Percentiles rank a stretch among this genome's conserved stretches.
Evolutionary conservation across 2,113 vertebrate genomes (phyloP).

Genomic region (Callaeas wilsoni): DNA sequence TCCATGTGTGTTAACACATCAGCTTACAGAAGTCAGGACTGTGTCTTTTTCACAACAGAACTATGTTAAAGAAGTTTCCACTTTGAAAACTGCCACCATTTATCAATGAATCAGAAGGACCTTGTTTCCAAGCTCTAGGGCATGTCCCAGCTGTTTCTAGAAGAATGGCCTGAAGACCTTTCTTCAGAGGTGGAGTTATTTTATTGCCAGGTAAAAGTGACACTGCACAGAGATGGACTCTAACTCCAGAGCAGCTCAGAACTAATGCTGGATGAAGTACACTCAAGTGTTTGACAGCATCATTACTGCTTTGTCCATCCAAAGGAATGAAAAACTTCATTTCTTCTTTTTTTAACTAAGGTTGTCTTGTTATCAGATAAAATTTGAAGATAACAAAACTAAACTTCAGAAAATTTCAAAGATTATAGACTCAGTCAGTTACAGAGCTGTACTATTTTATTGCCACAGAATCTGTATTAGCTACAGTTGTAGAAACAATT

Average conservation of each 20-base stretch:
- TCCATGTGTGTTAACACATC: rapidly evolving
- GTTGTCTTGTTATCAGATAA: not conserved
- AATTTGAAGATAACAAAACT: not conserved
- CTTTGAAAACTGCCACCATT: not conserved
- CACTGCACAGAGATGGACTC: not conserved
- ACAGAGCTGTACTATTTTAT: not conserved
- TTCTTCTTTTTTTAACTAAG: not conserved
- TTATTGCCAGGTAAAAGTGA: not conserved
- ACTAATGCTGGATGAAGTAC: not conserved
- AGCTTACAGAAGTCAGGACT: not conserved
- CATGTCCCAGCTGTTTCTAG: not conserved
- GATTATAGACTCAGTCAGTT: not conserved
- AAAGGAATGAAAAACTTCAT: not conserved
- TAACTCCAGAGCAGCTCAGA: not conserved
- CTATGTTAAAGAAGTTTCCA: not conserved
- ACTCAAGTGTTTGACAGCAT: not conserved
- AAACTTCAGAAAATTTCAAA: not conserved
- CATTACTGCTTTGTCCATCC: not conserved
- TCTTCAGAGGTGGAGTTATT: not conserved
- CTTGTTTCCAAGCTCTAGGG: not conserved
- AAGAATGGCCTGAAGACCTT: not conserved
- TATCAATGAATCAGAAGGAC: rapidly evolving
- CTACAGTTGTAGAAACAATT: not conserved
- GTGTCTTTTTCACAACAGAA: not conserved
- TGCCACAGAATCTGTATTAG: not conserved